phyloP scores from a whole-genome alignment of 2,113 vertebrate species.

The Lipotes vexillifer region DNA sequence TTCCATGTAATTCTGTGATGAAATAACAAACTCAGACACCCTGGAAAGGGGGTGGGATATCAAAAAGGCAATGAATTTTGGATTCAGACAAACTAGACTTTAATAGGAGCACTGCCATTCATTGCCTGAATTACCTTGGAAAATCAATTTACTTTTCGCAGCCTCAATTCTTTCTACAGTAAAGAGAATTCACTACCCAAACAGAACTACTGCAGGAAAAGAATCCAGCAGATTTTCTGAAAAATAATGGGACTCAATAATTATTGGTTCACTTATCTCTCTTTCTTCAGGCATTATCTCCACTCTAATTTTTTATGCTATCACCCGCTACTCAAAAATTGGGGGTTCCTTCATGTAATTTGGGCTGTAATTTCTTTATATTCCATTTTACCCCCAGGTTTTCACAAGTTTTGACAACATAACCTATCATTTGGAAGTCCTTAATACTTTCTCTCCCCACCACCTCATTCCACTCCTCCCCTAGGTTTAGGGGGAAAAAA shows the following conservation, averaged over 20 bases:
- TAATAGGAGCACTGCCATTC: background rate
- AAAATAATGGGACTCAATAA: background rate
- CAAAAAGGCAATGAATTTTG: conserved; percentile 31
- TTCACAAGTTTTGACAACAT: background rate
- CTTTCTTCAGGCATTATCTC: background rate
- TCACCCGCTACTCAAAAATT: background rate
- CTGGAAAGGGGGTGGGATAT: background rate
- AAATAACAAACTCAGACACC: conserved; percentile 31
- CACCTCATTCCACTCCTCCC: background rate
- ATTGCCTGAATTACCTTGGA: conserved; percentile 1
- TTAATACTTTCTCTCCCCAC: background rate
- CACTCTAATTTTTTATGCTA: background rate
- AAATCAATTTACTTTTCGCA: conserved; percentile 24
- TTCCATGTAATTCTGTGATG: conserved; percentile 38
- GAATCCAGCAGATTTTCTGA: background rate
- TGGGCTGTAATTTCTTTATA: background rate
- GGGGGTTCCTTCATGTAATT: background rate
- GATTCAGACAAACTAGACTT: conserved; percentile 23
- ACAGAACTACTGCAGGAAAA: background rate
- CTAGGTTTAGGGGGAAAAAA: background rate
- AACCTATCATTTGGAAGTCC: background rate
- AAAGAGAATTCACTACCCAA: background rate
- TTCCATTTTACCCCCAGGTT: background rate
- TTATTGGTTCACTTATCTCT: background rate
- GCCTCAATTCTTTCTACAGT: background rate